Evolutionary conservation across 2,888 invertebrate genomes (phyloP).

Genomic region (Corbicula japonica): DNA sequence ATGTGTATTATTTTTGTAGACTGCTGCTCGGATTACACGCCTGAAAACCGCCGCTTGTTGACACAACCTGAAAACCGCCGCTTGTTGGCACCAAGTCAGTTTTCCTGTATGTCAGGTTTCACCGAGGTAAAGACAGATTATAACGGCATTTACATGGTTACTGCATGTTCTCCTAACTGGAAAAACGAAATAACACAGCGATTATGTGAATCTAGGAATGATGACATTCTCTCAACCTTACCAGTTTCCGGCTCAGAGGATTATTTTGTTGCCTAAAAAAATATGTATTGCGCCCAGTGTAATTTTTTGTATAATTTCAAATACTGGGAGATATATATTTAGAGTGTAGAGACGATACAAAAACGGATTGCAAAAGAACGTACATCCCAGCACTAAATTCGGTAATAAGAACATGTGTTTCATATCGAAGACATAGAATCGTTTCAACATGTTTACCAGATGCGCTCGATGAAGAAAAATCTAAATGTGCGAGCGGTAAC

Average conservation of each 20-base stretch:
- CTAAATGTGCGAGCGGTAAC: too few relatives aligned
- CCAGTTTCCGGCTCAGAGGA: constrained; percentile 20
- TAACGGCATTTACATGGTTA: neutral
- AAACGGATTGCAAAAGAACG: too few relatives aligned
- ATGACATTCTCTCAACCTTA: constrained; percentile 10
- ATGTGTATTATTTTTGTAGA: neutral
- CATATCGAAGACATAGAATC: too few relatives aligned
- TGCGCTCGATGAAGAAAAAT: too few relatives aligned
- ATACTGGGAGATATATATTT: too few relatives aligned
- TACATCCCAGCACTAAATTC: too few relatives aligned
- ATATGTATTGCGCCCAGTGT: constrained; percentile 77
- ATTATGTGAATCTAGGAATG: constrained; percentile 16
- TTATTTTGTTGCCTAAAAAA: constrained; percentile 53
- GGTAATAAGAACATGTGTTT: too few relatives aligned
- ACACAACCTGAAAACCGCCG: too few relatives aligned
- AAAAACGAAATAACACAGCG: constrained; percentile 1
- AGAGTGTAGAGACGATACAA: too few relatives aligned
- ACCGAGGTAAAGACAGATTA: neutral
- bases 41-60: too few relatives aligned
- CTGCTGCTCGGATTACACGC: constrained; percentile 8
- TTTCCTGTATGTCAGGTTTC: neutral
- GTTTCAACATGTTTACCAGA: too few relatives aligned
- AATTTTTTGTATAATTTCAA: too few relatives aligned
- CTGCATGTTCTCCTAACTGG: neutral
- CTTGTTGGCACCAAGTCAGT: neutral